Evolutionary conservation across 1,140 invertebrate species (phyloP).

Genomic region (Anoplolepis gracilipes): DNA sequence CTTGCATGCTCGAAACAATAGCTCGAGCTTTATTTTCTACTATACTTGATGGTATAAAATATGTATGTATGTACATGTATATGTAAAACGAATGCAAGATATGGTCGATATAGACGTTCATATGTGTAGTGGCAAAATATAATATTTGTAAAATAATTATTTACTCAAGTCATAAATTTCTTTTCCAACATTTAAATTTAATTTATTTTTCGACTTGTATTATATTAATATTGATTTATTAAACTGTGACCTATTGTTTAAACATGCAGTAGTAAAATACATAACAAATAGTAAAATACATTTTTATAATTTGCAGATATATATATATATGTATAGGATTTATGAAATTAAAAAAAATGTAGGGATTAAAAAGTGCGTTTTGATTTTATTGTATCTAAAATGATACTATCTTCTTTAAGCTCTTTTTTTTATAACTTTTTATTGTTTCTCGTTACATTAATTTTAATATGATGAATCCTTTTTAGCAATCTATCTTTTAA

Average conservation of each 20-base stretch:
- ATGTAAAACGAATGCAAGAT: neutral
- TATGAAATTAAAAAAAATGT: neutral
- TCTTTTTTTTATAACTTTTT: neutral
- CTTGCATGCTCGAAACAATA: conserved; percentile 43
- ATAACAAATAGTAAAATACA: too few species aligned
- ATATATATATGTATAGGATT: neutral
- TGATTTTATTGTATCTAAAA: neutral
- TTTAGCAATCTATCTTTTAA: neutral
- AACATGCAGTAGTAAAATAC: neutral
- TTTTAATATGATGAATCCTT: neutral
- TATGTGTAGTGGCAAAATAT: neutral
- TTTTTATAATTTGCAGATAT: neutral
- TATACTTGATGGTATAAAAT: neutral
- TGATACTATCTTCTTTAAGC: neutral
- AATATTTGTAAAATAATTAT: conserved; percentile 31
- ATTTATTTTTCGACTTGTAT: neutral
- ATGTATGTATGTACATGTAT: neutral
- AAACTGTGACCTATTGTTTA: neutral
- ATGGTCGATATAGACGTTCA: neutral
- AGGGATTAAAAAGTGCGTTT: neutral
- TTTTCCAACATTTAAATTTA: neutral
- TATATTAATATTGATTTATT: neutral
- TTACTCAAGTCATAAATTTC: conserved; percentile 6
- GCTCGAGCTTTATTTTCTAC: conserved; percentile 24
- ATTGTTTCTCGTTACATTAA: neutral